Base-by-base conservation (phyloP, 2,113 vertebrate genomes). In the Ochotona princeps region DNA sequence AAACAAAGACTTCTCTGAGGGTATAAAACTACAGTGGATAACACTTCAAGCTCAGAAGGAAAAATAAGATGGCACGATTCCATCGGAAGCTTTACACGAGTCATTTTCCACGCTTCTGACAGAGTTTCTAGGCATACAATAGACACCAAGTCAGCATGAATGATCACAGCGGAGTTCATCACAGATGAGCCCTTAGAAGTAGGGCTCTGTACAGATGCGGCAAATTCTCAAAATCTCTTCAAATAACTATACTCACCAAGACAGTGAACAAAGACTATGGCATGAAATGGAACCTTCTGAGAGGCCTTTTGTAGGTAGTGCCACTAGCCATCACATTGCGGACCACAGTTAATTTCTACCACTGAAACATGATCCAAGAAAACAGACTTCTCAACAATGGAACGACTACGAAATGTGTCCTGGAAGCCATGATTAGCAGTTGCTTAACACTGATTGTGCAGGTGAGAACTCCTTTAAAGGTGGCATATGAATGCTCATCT, bases 351-450 rank as follows among this genome's bases (percentile, higher is more conserved):
- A 92, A 88, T 83, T 91, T 91, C 38, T 78, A 51, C 38, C 74
- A 35, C 67, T 79, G 44, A 91, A 91, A 79, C 85, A 86, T 54
- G 44, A 95, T 25, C 30, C 35, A 54, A 51, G 60, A 95, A 89
- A 86, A 25, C 54, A 87, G 88, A n/a, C 26, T 93, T 91, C 83
- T 93, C 10, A 67, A 88, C 84, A 60, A 14, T 75, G 7, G 83
- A 90, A 72, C 35, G 60, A 87, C 4, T 8, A 21, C 32, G 20
- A 9, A 69, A 32, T 54, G 28, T 1, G 2, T 75, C 3, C 26
- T 69, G 25, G 72, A 94, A 18, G 60, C 30, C 49, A 26, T 79
- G 69, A 85, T 69, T 86, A 67, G 25, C 70, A 28, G 32, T 66
- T 87, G 51, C 54, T 57, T 75, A 83, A 87, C 14, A 44, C 15